phyloP scores from a whole-genome alignment of 2,888 invertebrate genomes.

The Zele albiditarsus region DNA sequence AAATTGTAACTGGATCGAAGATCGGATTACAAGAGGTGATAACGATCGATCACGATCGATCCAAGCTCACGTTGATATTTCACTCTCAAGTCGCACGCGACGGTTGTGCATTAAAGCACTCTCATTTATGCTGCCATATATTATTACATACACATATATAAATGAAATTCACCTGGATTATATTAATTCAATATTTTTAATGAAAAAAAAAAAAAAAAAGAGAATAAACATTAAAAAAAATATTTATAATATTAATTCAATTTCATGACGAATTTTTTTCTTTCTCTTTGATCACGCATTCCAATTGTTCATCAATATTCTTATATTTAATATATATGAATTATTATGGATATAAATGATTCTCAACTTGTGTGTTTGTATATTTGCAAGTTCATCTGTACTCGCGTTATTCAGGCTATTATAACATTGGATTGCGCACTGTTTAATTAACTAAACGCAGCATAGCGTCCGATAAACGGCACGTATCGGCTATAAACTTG shows the following conservation, averaged over 20 bases:
- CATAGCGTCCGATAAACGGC: slow-evolving; percentile 61
- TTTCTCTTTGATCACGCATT: no score
- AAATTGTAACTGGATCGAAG: slow-evolving; percentile 65
- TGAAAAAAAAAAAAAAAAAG: no score
- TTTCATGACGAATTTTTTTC: no score
- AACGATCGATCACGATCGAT: slow-evolving; percentile 63
- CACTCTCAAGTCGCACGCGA: slow-evolving; percentile 56
- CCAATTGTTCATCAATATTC: no score
- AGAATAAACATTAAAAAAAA: no score
- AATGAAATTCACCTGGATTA: no score
- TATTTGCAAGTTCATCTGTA: background rate
- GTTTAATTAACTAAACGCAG: slow-evolving; percentile 67
- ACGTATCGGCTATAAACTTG: slow-evolving; percentile 64
- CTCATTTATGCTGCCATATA: no score
- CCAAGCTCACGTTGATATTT: slow-evolving; percentile 61
- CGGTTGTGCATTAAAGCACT: slow-evolving; percentile 6
- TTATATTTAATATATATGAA: no score
- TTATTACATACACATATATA: no score
- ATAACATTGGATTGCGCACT: slow-evolving; percentile 41
- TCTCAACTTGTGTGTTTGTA: background rate
- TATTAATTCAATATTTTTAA: no score
- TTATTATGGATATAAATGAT: background rate
- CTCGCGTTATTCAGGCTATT: background rate
- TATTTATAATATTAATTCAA: no score
- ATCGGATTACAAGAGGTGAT: slow-evolving; percentile 64